phyloP scores from a whole-genome alignment of 30 jellyfish, hydroid and myxozoan genomes.

The Phacellophora camtschatica region DNA sequence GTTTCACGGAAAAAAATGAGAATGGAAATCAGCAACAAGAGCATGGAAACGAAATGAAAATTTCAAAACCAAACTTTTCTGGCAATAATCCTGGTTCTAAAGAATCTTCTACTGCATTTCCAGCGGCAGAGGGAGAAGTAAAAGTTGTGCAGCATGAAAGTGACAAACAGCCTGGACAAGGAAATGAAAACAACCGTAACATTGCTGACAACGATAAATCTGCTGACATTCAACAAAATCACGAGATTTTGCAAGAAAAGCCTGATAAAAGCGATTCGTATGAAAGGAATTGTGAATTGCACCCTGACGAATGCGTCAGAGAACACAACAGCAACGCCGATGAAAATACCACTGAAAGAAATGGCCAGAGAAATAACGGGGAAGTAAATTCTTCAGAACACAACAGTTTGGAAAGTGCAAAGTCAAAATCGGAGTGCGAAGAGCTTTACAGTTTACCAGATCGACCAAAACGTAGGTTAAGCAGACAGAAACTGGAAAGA shows the following conservation, averaged over 20 bases:
- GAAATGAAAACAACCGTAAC: not conserved
- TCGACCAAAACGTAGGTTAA: slow-evolving; percentile 31
- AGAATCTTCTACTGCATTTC: not conserved
- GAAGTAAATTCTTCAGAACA: not conserved
- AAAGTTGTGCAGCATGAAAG: not conserved
- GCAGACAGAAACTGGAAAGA: not conserved
- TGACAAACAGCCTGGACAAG: not conserved
- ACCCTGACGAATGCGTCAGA: slow-evolving; percentile 21
- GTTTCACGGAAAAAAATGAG: not conserved
- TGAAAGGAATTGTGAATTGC: not conserved
- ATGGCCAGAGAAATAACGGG: not conserved
- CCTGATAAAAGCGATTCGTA: slow-evolving; percentile 22
- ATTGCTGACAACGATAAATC: not conserved
- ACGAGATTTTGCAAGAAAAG: not conserved
- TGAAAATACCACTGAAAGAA: not conserved
- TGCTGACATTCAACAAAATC: not conserved
- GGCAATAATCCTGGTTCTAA: not conserved
- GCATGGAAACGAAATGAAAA: not conserved
- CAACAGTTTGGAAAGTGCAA: not conserved
- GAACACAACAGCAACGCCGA: not conserved
- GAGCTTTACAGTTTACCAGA: slow-evolving; percentile 20
- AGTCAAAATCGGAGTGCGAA: slow-evolving; percentile 23
- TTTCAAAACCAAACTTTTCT: not conserved
- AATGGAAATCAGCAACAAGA: not conserved
- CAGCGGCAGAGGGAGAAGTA: not conserved